A percentile compares a stretch with the other conserved stretches of the same genome.
These are phyloP conservation scores for Ormyrus thymus DNA, from an alignment of 2,888 invertebrate genomes.

Conservation along the genomic window DNA sequence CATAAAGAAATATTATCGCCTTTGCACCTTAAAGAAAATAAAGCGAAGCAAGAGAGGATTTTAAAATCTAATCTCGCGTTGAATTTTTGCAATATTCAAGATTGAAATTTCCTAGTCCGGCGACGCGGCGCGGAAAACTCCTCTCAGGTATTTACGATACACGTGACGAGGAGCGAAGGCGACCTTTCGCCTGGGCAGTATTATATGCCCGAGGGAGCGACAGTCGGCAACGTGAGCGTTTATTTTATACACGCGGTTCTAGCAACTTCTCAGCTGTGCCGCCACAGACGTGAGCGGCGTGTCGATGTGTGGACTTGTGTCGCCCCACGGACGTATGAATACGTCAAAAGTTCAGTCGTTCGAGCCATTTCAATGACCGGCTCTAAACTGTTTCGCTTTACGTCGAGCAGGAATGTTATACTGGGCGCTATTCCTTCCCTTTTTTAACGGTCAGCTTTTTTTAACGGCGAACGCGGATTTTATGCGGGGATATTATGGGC, in stretches of 20 bases:
- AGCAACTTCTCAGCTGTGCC: slow-evolving; percentile 23
- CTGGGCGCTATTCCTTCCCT: background rate
- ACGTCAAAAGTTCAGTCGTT: slow-evolving; percentile 22
- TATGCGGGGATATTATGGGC: too few relatives aligned
- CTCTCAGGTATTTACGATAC: slow-evolving; percentile 20
- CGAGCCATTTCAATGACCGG: slow-evolving; percentile 35
- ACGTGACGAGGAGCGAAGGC: slow-evolving; percentile 5
- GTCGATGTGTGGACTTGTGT: slow-evolving; percentile 4
- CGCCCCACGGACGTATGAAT: background rate
- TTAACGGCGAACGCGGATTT: background rate
- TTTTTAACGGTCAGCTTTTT: background rate
- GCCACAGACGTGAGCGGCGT: background rate
- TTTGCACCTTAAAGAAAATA: too few relatives aligned
- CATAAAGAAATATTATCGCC: too few relatives aligned
- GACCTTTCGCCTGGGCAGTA: background rate
- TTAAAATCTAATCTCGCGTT: too few relatives aligned
- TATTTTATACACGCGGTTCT: slow-evolving; percentile 38
- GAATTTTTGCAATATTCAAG: too few relatives aligned
- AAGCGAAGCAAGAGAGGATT: too few relatives aligned
- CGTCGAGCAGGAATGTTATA: background rate
- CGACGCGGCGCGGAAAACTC: too few relatives aligned
- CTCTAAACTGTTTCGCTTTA: slow-evolving; percentile 27
- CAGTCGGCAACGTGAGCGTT: slow-evolving; percentile 22
- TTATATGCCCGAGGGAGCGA: slow-evolving; percentile 26
- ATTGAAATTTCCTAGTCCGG: too few relatives aligned